Evolutionary conservation across 2,797 vertebrate genomes (phyloP).

Genomic region (Neoniphon sammara): DNA sequence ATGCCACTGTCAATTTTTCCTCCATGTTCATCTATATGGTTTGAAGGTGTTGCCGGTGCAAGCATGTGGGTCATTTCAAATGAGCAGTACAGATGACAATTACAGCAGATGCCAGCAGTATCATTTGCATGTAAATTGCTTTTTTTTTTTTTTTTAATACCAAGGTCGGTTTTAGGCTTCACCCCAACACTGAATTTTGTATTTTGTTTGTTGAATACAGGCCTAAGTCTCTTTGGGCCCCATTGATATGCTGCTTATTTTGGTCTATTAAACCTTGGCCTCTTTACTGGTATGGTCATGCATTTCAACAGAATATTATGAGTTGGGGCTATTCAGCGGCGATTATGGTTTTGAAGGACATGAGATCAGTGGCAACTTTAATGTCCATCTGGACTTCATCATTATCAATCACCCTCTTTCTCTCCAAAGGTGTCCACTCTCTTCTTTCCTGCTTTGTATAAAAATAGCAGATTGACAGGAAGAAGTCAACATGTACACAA

Average conservation of each 20-base stretch:
- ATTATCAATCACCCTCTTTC: not conserved
- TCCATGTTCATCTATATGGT: slow-evolving; percentile 30
- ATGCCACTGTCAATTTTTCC: not conserved
- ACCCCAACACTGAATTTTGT: slow-evolving; percentile 51
- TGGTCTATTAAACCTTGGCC: slow-evolving; percentile 16
- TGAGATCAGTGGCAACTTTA: not conserved
- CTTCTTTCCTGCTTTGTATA: not conserved
- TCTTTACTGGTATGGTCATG: not conserved
- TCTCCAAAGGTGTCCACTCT: not conserved
- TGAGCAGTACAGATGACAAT: slow-evolving; percentile 66
- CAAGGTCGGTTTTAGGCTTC: slow-evolving; percentile 59
- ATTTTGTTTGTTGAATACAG: slow-evolving; percentile 48
- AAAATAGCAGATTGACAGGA: not conserved
- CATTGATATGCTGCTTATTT: slow-evolving; percentile 39
- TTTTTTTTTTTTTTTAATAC: slow-evolving; percentile 58
- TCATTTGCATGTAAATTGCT: slow-evolving; percentile 81
- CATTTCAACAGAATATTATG: slow-evolving; percentile 21
- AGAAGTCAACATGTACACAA: not conserved
- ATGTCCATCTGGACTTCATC: not conserved
- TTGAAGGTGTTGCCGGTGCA: slow-evolving; percentile 55
- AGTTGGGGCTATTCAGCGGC: not conserved
- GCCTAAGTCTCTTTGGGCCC: slow-evolving; percentile 28
- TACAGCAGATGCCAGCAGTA: slow-evolving; percentile 70
- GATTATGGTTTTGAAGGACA: slow-evolving; percentile 25
- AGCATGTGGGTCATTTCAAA: slow-evolving; percentile 41